These are phyloP conservation scores for Drosophila varians DNA, from an alignment of 1,140 invertebrate species.

Conservation along the genomic window DNA sequence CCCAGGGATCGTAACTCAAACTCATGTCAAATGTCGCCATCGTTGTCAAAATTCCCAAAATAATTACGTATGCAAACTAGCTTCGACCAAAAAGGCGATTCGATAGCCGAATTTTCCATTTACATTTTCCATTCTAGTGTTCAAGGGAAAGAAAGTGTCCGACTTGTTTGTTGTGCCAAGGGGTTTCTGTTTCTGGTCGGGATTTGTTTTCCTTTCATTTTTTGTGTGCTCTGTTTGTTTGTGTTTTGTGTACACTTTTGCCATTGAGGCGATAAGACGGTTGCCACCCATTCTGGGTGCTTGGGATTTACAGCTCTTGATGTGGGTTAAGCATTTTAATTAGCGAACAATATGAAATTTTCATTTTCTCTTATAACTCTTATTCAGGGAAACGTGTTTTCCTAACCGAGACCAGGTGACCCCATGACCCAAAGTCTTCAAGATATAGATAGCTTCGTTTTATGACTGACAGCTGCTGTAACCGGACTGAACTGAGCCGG, in stretches of 20 bases:
- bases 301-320: slow-evolving; percentile 63
- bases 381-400: slow-evolving; percentile 11
- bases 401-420: slow-evolving; percentile 31
- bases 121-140: slow-evolving; percentile 16
- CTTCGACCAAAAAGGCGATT: slow-evolving; percentile 12
- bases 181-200: slow-evolving; percentile 5
- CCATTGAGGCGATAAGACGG: slow-evolving; percentile 58
- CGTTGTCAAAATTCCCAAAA: slow-evolving; percentile 76
- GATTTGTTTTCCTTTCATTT: slow-evolving; percentile 43
- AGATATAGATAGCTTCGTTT: slow-evolving; percentile 54
- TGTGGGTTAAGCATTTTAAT: slow-evolving; percentile 82
- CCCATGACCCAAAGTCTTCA: slow-evolving; percentile 29
- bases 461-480: slow-evolving; percentile 51
- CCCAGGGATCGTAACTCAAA: slow-evolving; percentile 71
- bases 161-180: neutral
- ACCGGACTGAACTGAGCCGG: neutral
- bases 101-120: slow-evolving; percentile 22
- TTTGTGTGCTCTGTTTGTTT: slow-evolving; percentile 56
- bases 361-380: slow-evolving; percentile 16
- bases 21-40: slow-evolving; percentile 79
- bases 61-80: slow-evolving; percentile 82
- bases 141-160: slow-evolving; percentile 44
- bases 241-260: slow-evolving; percentile 52
- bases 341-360: slow-evolving; percentile 69
- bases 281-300: slow-evolving; percentile 13